These are phyloP conservation scores for Telmatherina bonti DNA, from an alignment of 2,797 vertebrate genomes.

Conservation along the genomic window DNA sequence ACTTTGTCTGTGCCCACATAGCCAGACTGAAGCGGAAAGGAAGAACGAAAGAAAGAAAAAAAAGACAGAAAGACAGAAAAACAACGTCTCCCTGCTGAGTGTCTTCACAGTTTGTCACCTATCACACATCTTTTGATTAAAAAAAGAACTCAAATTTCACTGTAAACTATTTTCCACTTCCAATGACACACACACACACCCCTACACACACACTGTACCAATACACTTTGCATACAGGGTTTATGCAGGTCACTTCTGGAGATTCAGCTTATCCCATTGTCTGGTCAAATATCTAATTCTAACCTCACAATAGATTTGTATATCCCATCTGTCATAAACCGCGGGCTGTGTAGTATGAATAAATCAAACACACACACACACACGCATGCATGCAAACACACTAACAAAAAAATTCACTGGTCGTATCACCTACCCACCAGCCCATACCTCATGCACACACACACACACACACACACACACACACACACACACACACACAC, in stretches of 20 bases:
- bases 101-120: slow-evolving; percentile 29
- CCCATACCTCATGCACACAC: slow-evolving; percentile 40
- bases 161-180: slow-evolving; percentile 32
- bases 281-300: slow-evolving; percentile 83
- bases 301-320: slow-evolving; percentile 79
- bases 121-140: slow-evolving; percentile 39
- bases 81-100: slow-evolving; percentile 16
- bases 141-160: slow-evolving; percentile 52
- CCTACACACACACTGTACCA: slow-evolving; percentile 26
- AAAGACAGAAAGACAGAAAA: slow-evolving; percentile 12
- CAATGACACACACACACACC: slow-evolving; percentile 34
- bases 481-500: slow-evolving; percentile 37
- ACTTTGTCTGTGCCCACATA: slow-evolving; percentile 94
- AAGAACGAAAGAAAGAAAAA: slow-evolving; percentile 26
- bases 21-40: slow-evolving; percentile 81
- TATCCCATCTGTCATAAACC: slow-evolving; percentile 78
- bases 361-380: slow-evolving; percentile 69
- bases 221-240: slow-evolving; percentile 27
- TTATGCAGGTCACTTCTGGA: slow-evolving; percentile 75
- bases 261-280: slow-evolving; percentile 77
- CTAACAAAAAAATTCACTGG: slow-evolving; percentile 58
- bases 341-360: slow-evolving; percentile 70
- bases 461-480: slow-evolving; percentile 38
- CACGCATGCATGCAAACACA: slow-evolving; percentile 62
- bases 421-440: slow-evolving; percentile 45